These are phyloP conservation scores for Creontiades dilutus DNA, from an alignment of 2,888 invertebrate genomes.

Conservation along the genomic window DNA sequence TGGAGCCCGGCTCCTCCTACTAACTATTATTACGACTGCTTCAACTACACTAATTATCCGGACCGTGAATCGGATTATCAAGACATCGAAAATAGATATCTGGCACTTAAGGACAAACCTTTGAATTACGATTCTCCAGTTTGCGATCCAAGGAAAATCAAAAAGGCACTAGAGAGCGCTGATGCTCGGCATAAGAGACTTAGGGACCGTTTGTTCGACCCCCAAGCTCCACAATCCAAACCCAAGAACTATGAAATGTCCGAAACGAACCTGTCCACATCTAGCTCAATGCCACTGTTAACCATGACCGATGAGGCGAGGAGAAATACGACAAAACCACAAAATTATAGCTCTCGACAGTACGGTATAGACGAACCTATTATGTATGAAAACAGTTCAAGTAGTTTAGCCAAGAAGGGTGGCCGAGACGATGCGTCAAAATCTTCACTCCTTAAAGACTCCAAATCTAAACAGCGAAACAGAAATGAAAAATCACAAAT, in stretches of 20 bases:
- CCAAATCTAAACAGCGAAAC: not conserved
- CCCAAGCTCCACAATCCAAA: not conserved
- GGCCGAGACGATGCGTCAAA: too few species aligned
- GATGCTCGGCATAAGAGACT: not conserved
- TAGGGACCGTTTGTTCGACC: not conserved
- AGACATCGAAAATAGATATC: constrained; percentile 32
- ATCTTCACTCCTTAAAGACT: too few species aligned
- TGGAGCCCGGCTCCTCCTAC: constrained; percentile 38
- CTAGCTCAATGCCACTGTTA: too few species aligned
- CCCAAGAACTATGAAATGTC: not conserved
- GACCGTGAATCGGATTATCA: constrained; percentile 42
- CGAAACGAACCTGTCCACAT: not conserved
- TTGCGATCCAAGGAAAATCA: constrained; percentile 4
- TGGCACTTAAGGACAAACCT: constrained; percentile 13
- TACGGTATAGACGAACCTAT: not conserved
- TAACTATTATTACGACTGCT: constrained; percentile 57
- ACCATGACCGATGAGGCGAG: too few species aligned
- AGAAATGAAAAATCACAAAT: not conserved
- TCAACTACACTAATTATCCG: constrained; percentile 32
- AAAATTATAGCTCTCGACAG: not conserved
- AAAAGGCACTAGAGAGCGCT: not conserved
- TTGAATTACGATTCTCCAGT: not conserved
- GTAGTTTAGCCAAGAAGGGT: too few species aligned
- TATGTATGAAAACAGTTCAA: not conserved
- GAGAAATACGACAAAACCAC: not conserved